A percentile compares a stretch with the other conserved stretches of the same genome.
Evolutionary conservation across 2,888 invertebrate species (phyloP).

Genomic region (Poecilus cupreus): DNA sequence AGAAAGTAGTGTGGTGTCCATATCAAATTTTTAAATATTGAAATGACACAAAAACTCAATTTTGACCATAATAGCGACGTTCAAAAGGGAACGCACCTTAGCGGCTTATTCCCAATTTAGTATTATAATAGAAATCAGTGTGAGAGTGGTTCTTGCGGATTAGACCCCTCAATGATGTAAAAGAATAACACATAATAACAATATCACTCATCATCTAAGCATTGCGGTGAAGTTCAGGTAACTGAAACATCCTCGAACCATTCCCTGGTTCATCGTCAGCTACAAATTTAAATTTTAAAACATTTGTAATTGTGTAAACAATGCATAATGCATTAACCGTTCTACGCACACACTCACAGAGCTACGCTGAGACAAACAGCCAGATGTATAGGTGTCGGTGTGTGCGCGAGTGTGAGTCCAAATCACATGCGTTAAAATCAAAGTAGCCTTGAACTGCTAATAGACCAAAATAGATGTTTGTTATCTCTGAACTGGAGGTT

Average conservation of each 20-base stretch:
- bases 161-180: background rate
- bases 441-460: conserved; percentile 54
- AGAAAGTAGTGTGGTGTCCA: too few species aligned
- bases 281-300: conserved; percentile 49
- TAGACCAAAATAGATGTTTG: conserved; percentile 53
- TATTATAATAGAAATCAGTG: too few species aligned
- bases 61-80: too few species aligned
- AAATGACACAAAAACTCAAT: too few species aligned
- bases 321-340: conserved; percentile 42
- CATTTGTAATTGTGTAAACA: conserved; percentile 49
- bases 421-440: conserved; percentile 48
- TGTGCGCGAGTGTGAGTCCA: conserved; percentile 22
- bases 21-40: too few species aligned
- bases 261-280: background rate
- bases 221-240: background rate
- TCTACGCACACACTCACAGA: conserved; percentile 6
- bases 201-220: background rate
- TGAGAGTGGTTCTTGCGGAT: too few species aligned
- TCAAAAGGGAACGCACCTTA: too few species aligned
- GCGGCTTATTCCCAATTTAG: too few species aligned
- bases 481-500: conserved; percentile 40
- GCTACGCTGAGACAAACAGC: background rate
- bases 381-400: background rate
- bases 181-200: background rate
- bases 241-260: background rate